phyloP scores from a whole-genome alignment of 2,113 vertebrate genomes.

The Pluvianellus socialis region DNA sequence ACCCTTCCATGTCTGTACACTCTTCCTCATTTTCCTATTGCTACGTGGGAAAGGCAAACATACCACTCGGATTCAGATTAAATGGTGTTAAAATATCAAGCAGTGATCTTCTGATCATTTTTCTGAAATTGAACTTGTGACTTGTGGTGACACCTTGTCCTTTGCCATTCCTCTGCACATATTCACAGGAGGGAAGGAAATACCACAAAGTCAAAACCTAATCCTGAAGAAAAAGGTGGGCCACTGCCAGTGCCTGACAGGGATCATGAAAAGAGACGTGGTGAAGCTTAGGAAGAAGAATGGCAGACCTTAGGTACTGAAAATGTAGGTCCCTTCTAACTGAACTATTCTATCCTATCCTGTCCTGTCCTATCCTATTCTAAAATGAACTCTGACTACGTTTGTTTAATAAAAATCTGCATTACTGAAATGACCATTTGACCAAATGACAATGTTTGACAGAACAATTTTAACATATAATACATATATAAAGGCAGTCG shows the following conservation, averaged over 20 bases:
- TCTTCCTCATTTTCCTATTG: neutral
- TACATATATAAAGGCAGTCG: neutral
- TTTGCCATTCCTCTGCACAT: neutral
- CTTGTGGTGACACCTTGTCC: neutral
- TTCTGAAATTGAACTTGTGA: neutral
- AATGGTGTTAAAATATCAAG: neutral
- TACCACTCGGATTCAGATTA: neutral
- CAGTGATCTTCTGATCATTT: neutral
- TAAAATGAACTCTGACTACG: neutral
- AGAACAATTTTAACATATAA: neutral
- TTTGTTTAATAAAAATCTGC: neutral
- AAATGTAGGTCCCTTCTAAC: neutral
- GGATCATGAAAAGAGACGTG: neutral
- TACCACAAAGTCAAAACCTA: neutral
- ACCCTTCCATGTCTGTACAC: neutral
- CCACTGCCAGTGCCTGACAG: neutral
- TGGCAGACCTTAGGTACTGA: neutral
- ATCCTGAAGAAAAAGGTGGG: neutral
- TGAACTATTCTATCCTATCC: neutral
- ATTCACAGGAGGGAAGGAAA: neutral
- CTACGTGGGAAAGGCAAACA: neutral
- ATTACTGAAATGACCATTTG: neutral
- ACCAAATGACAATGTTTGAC: neutral
- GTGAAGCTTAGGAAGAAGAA: neutral
- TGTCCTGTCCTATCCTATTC: neutral